Conservation (phyloP, 2,888 invertebrate species). For the Cistogaster globosa region DNA sequence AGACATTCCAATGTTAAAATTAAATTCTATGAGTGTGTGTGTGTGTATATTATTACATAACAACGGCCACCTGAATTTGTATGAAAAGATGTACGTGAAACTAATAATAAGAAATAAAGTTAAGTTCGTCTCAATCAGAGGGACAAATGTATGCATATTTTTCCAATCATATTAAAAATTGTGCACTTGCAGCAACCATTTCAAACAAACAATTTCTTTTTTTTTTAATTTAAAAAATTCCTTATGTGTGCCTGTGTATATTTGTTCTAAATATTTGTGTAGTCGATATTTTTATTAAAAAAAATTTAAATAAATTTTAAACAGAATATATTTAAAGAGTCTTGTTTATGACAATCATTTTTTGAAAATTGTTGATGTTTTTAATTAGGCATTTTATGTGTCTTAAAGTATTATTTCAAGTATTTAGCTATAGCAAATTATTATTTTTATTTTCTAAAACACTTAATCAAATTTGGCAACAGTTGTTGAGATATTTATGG, state of each 20-base stretch:
- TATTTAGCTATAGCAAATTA: not conserved
- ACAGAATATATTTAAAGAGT: constrained; percentile 19
- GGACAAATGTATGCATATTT: too few species aligned
- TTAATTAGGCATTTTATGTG: constrained; percentile 62
- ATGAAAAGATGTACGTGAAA: too few species aligned
- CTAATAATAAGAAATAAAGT: too few species aligned
- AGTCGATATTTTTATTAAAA: constrained; percentile 17
- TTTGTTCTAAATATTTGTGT: not conserved
- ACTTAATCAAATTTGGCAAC: constrained; percentile 47
- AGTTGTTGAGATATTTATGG: constrained; percentile 40
- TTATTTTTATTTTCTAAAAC: constrained; percentile 3
- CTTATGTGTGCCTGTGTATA: not conserved
- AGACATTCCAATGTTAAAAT: too few species aligned
- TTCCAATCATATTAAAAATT: too few species aligned
- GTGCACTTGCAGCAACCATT: not conserved
- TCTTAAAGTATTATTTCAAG: constrained; percentile 3
- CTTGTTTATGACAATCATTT: constrained; percentile 36
- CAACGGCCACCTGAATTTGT: too few species aligned
- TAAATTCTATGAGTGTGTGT: too few species aligned
- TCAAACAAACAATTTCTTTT: not conserved
- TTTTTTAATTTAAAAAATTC: not conserved
- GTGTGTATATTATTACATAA: too few species aligned
- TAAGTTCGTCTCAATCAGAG: too few species aligned
- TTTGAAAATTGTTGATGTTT: constrained; percentile 46
- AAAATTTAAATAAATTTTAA: constrained; percentile 11